Evolutionary conservation across 2,888 invertebrate genomes (phyloP), one percentile per base, ranked within the genome.

Genomic region (Agrotis clavis): DNA sequence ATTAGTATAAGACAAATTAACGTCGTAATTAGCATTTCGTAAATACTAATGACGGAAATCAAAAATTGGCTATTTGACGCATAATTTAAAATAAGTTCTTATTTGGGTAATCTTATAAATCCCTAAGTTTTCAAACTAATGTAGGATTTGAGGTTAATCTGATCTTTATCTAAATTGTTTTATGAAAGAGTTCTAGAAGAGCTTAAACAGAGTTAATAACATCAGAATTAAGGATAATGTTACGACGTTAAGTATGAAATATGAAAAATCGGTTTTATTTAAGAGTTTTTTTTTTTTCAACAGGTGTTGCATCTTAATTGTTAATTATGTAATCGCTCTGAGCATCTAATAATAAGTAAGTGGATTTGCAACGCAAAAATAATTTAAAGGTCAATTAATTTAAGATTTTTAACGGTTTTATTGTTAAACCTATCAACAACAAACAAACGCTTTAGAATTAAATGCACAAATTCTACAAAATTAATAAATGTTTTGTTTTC

Each of bases 301-400:
- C 56, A 59, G 35, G n/a, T 60, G 18, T 71, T 65, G 45, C 16
- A 19, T 60, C 47, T 57, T 77, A 59, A 66, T 69, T 66, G 41
- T 50, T 25, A 71, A 66, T 71, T 69, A 77, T 69, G 71, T 77
- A 82, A 79, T 67, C 70, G 1, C 65, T 56, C 45, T 48, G 13
- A 51, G 41, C 41, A 63, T 18, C 4, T n/a, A 71, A 45, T 30
- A 45, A 62, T 41, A 16, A 41, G 48, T 50, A 53, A 56, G 45
- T 61, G 41, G 53, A 59, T 72, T 69, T 21, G 62, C 54, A 74
- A 71, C 30, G 51, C 21, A 41, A 25, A 72, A 47, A 18, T 45
- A 45, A 77, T 67, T 68, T 77, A 41, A 82, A 83, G 63, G 57
- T 74, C 64, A 77, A 67, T 35, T 45, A 30, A 67, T 83, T 66